Conservation (phyloP, 2,888 invertebrate genomes). For the Luffia ferchaultella region DNA sequence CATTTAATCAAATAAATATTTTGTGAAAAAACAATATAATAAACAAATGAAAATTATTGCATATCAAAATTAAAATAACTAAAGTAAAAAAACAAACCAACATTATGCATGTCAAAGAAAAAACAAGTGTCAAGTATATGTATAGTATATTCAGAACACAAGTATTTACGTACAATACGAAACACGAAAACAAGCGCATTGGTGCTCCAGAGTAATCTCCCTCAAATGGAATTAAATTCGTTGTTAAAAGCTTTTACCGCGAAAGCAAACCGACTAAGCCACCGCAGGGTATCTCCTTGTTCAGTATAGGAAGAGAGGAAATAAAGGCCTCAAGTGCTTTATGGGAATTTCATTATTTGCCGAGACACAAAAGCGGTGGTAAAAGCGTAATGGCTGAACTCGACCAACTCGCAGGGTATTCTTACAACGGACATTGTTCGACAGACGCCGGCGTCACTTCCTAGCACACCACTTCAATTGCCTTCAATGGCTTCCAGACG, state of each 20-base stretch:
- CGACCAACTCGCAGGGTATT: slow-evolving; percentile 9
- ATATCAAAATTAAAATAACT: no score
- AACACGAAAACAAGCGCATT: neutral
- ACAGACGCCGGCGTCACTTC: slow-evolving; percentile 47
- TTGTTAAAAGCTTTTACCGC: slow-evolving; percentile 20
- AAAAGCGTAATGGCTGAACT: slow-evolving; percentile 12
- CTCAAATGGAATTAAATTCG: neutral
- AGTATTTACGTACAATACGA: neutral
- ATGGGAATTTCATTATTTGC: slow-evolving; percentile 44
- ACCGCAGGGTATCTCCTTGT: slow-evolving; percentile 4
- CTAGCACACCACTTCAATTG: neutral
- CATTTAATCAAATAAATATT: no score
- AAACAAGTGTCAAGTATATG: no score
- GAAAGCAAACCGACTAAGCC: slow-evolving; percentile 31
- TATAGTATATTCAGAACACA: no score
- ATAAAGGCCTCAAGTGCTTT: slow-evolving; percentile 44
- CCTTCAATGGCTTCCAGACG: neutral
- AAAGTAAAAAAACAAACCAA: no score
- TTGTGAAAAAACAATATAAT: no score
- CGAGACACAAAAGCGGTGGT: slow-evolving; percentile 34
- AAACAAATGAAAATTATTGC: no score
- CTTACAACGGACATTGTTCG: slow-evolving; percentile 28
- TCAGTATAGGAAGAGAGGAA: slow-evolving; percentile 31
- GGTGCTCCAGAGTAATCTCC: neutral
- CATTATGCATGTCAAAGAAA: no score